These are phyloP conservation scores for Epistrophe eligans DNA, from an alignment of 2,888 invertebrate species.

Conservation along the genomic window DNA sequence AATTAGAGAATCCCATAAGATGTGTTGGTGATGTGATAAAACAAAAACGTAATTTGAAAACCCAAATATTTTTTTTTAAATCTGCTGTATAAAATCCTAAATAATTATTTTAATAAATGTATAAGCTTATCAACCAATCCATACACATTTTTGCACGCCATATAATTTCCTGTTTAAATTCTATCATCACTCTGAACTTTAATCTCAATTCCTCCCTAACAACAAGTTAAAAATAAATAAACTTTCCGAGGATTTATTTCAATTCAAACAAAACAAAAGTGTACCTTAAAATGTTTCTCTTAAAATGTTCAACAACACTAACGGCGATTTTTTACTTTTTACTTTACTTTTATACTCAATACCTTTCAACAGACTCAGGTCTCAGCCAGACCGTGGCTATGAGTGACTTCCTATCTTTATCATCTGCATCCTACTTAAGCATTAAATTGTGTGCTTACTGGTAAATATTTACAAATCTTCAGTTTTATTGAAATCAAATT, in stretches of 20 bases:
- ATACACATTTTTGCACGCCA: background rate
- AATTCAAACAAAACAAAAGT: conserved; percentile 33
- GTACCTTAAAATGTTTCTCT: conserved; percentile 18
- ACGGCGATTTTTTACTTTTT: conserved; percentile 30
- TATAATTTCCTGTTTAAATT: background rate
- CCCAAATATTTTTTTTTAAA: no score
- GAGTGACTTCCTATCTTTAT: conserved; percentile 38
- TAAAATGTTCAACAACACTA: conserved; percentile 18
- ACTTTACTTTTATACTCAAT: conserved; percentile 13
- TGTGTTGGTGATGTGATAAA: no score
- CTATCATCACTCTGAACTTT: conserved; percentile 1
- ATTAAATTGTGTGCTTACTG: conserved; percentile 64
- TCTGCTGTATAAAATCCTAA: background rate
- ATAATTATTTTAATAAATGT: background rate
- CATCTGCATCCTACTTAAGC: conserved; percentile 65
- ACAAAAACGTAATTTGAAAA: no score
- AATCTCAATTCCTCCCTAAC: background rate
- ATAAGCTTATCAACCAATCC: background rate
- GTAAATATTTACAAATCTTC: conserved; percentile 73
- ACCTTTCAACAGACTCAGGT: background rate
- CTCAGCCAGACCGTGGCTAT: conserved; percentile 8
- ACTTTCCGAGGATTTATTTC: conserved; percentile 10
- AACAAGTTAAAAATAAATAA: conserved; percentile 16
- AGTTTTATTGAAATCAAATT: conserved; percentile 71
- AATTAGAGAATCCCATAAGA: no score